Conservation (phyloP, 2,113 vertebrate species). For the Upupa epops region DNA sequence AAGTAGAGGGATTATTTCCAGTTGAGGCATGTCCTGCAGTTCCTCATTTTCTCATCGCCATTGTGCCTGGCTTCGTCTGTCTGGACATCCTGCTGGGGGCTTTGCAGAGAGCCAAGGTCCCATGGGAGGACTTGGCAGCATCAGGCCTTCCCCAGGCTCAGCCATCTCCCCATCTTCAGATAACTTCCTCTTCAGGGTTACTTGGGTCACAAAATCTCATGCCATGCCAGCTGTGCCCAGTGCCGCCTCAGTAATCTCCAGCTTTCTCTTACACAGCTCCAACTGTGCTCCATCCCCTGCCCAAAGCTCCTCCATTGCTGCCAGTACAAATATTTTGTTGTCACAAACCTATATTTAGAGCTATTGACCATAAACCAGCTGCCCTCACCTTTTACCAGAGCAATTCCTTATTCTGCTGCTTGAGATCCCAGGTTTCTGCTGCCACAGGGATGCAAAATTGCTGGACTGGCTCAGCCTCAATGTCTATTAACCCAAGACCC, state of each 20-base stretch:
- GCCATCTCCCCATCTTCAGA: too few relatives aligned
- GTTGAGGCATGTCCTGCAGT: background rate
- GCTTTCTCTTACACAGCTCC: too few relatives aligned
- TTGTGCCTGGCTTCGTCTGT: background rate
- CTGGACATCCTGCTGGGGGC: background rate
- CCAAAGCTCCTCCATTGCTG: background rate
- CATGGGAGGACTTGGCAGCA: accelerated
- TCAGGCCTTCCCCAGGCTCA: background rate
- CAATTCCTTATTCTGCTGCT: background rate
- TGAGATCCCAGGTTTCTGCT: background rate
- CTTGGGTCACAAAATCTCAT: background rate
- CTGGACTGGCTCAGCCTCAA: background rate
- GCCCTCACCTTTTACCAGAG: background rate
- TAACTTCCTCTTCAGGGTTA: too few relatives aligned
- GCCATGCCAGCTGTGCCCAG: background rate
- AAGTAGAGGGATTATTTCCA: background rate
- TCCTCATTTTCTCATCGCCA: accelerated
- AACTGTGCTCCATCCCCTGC: background rate
- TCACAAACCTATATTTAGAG: background rate
- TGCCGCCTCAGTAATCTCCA: background rate
- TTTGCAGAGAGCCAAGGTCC: background rate
- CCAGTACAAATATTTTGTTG: background rate
- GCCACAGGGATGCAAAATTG: background rate
- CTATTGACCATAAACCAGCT: background rate
- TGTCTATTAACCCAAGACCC: background rate